phyloP scores from a whole-genome alignment of 1,140 invertebrate species.

The Drosophila grimshawi region DNA sequence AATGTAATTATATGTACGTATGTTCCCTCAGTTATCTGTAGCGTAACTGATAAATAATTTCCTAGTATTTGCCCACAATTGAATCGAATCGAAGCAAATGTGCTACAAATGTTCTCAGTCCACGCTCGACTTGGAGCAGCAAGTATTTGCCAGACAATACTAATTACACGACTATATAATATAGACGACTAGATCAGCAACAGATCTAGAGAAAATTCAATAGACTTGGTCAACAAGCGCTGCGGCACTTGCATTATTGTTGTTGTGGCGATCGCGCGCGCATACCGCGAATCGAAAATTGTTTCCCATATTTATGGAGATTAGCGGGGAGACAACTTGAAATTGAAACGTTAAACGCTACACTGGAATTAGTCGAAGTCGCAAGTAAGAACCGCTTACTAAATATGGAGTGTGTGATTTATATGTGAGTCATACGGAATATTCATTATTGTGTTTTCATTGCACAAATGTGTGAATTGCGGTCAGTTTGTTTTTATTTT shows the following conservation, averaged over 20 bases:
- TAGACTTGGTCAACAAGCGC: constrained; percentile 56
- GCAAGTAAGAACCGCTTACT: constrained; percentile 20
- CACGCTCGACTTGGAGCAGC: constrained; percentile 22
- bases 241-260: constrained; percentile 28
- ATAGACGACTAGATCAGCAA: constrained; percentile 30
- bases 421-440: constrained; percentile 19
- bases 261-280: constrained; percentile 29
- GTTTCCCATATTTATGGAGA: not conserved
- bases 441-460: constrained; percentile 14
- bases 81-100: not conserved
- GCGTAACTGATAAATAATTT: not conserved
- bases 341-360: constrained; percentile 29
- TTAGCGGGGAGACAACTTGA: constrained; percentile 2
- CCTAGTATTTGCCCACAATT: constrained; percentile 29
- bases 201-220: constrained; percentile 31
- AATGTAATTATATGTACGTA: not conserved
- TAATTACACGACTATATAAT: constrained; percentile 46
- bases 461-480: constrained; percentile 31
- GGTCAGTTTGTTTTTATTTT: constrained; percentile 11
- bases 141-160: constrained; percentile 49
- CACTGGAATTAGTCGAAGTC: constrained; percentile 12
- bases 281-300: constrained; percentile 42
- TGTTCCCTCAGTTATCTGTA: not conserved
- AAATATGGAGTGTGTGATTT: not conserved
- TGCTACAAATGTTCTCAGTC: constrained; percentile 18